phyloP scores from a whole-genome alignment of 2,797 vertebrate species.

The Sebastes taczanowskii region DNA sequence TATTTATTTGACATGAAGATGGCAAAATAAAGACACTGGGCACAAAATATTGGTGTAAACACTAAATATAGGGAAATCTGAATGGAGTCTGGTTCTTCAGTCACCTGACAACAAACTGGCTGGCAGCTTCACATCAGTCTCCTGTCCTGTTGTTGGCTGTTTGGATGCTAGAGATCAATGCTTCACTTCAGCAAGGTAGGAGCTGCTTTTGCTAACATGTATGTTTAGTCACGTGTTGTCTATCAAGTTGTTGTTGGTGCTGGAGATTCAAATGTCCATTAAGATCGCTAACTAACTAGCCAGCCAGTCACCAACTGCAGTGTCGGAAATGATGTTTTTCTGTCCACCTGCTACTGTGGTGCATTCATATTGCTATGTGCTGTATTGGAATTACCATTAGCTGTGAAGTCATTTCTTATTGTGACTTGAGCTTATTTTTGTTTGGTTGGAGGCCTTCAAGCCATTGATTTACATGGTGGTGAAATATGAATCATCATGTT shows the following conservation, averaged over 20 bases:
- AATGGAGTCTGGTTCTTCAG: not conserved
- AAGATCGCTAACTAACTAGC: not conserved
- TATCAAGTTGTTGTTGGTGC: not conserved
- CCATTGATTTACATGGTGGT: not conserved
- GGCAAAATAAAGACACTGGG: not conserved
- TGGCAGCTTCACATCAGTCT: not conserved
- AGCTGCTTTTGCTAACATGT: no score
- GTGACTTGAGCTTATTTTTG: not conserved
- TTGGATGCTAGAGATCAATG: no score
- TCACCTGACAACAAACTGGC: conserved; percentile 2
- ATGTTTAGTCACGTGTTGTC: not conserved
- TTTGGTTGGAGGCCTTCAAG: not conserved
- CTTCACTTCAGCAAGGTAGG: no score
- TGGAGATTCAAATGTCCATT: not conserved
- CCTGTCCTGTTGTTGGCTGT: not conserved
- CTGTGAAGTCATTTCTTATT: not conserved
- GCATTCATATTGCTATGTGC: not conserved
- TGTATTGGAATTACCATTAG: not conserved
- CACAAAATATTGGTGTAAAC: not conserved
- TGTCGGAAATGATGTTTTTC: no score
- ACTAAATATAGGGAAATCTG: not conserved
- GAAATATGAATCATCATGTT: not conserved
- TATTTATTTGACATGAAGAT: not conserved
- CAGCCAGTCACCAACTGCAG: not conserved
- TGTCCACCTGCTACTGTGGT: no score